Evolutionary conservation across 92 coral and sea anemone species (phyloP), one percentile per base, ranked within the genome.

Genomic region (Epizoanthus rinbou): DNA sequence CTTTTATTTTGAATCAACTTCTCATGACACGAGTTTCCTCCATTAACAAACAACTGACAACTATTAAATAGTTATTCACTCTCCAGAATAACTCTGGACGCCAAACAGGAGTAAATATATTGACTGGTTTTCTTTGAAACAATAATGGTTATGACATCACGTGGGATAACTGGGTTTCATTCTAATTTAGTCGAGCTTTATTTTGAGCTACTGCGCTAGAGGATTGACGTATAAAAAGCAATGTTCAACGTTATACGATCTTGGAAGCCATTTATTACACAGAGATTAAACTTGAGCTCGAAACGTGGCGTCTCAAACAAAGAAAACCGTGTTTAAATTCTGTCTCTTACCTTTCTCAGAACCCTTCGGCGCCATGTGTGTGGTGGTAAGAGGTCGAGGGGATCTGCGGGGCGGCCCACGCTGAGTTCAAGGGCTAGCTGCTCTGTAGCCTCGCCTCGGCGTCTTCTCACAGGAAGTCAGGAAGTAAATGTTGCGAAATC

Each of bases 351-450:
- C 82, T 78, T 78, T 78, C 9, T 60, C 82, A 19, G 82, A 59
- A 59, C 91, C 92, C 90, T 97, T 97, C 84, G 99, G 97, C 88
- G 99, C 99, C 99, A 97, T 97, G 99, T 92, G 95, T 92, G 60
- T 68, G 83, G 58, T 84, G 84, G 85, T 91, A 86, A 92, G 97
- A 93, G 94, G 85, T 85, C 87, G 90, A 69, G 71, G 17, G 19
- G 2, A 35, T 53, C n/a, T 56, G 84, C 57, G 94, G 99, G 99
- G 94, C n/a, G 94, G 89, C 78, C 94, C 85, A 62, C n/a, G 17
- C 43, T 21, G 21, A 33, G 25, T 0, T 31, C 5, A 23, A 43
- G 71, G 82, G 82, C 72, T 22, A 22, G 3, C 8, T 62, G 72
- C 82, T 60, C 8, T 24, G 82, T 78, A 41, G 43, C 82, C 82